Conservation (phyloP, 2,888 invertebrate species). For the Tipula confusa region DNA sequence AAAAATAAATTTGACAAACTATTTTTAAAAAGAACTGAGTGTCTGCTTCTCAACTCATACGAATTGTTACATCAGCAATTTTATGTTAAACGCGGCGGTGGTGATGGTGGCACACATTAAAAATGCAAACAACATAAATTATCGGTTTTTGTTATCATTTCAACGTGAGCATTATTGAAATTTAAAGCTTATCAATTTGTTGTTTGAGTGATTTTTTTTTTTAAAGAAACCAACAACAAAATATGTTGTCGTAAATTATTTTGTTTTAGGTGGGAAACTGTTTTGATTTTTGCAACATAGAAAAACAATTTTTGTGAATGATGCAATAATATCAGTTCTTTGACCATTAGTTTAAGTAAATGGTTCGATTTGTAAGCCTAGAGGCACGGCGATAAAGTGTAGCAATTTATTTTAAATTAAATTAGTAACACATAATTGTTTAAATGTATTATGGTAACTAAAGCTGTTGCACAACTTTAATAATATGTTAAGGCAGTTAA, state of each 20-base stretch:
- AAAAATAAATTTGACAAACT: too few species aligned
- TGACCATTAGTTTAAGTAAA: too few species aligned
- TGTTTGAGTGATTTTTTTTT: not conserved
- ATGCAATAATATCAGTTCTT: not conserved
- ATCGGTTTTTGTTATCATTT: not conserved
- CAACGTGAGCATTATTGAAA: constrained; percentile 15
- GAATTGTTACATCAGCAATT: not conserved
- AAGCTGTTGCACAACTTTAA: too few species aligned
- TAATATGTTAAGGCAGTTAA: too few species aligned
- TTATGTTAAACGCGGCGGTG: not conserved
- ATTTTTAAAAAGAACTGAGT: constrained; percentile 21
- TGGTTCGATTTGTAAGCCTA: too few species aligned
- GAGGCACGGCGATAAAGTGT: too few species aligned
- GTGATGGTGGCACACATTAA: not conserved
- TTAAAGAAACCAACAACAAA: not conserved
- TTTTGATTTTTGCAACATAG: not conserved
- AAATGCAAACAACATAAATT: not conserved
- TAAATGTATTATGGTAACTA: too few species aligned
- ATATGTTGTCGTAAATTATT: not conserved
- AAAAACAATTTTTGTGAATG: not conserved
- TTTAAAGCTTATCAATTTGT: not conserved
- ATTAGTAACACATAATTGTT: too few species aligned
- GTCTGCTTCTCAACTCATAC: not conserved
- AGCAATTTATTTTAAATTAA: too few species aligned
- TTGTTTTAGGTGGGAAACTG: not conserved